phyloP scores from a whole-genome alignment of 2,113 vertebrate genomes.

The Nicator chloris region DNA sequence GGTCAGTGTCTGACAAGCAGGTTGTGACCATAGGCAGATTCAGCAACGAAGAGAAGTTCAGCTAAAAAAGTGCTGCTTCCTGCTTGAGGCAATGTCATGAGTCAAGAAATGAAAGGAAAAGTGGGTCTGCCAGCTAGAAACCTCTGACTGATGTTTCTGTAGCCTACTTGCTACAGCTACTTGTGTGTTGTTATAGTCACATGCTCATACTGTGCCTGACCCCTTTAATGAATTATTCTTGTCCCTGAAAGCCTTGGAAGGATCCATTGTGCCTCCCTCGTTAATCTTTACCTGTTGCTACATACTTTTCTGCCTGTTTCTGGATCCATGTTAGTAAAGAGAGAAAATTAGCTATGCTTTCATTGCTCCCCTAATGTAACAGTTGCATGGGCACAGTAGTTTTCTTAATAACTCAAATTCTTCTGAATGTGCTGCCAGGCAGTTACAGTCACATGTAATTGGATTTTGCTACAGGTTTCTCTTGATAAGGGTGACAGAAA shows the following conservation, averaged over 20 bases:
- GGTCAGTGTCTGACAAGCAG: not conserved
- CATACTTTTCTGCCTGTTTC: not conserved
- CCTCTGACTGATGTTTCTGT: not conserved
- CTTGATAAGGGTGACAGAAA: constrained; percentile 81
- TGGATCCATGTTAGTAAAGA: not conserved
- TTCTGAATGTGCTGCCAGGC: not conserved
- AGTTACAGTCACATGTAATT: not conserved
- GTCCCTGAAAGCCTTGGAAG: not conserved
- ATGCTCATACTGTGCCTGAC: not conserved
- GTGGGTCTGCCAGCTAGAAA: not conserved
- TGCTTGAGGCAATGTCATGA: not conserved
- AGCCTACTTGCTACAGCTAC: not conserved
- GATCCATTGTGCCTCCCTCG: not conserved
- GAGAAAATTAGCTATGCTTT: not conserved
- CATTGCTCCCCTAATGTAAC: not conserved
- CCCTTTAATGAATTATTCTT: not conserved
- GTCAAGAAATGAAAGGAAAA: not conserved
- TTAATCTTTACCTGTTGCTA: not conserved
- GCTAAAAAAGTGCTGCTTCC: not conserved
- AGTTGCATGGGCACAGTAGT: not conserved
- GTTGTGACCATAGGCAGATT: not conserved
- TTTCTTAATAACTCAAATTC: not conserved
- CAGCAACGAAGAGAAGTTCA: not conserved
- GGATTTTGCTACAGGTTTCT: constrained; percentile 78
- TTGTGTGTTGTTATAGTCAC: not conserved